Evolutionary conservation across 2,888 invertebrate genomes (phyloP), one percentile per base, ranked within the genome.

Genomic region (Drosophila multiciliata): DNA sequence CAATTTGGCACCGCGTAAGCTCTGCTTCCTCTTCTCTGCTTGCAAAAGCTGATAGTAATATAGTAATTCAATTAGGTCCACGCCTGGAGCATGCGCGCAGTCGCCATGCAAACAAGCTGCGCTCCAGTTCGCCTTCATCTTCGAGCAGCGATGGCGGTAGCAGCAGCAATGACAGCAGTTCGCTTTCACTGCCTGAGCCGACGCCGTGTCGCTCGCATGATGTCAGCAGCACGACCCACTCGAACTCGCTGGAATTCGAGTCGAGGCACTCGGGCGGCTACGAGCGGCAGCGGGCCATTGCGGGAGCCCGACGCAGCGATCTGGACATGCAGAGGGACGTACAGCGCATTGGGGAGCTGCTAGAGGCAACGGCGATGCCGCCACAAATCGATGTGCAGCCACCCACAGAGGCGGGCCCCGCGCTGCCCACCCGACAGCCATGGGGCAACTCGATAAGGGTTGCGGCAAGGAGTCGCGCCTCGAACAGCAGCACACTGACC

Each of bases 401-500:
- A 20, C 92, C 92, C 1, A 85, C 85, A 15, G 92, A 89, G 26
- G 71, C 36, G 20, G 69, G 66, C 15, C 64, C 38, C 33, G 52
- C 49, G n/a, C 42, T 53, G 0, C 17, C 69, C 35, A 12, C 38
- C 1, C 69, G 86, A 1, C 75, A 79, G 45, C 57, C 69, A 0
- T 78, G 87, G 84, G 83, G 77, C 9, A 64, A 71, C 57, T 83
- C 82, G 5, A 90, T 90, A 36, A 75, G 90, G 11, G 67, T 91
- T 54, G 91, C 91, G 20, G 55, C 87, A 11, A 89, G 88, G 29
- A 91, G 92, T 68, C 91, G 90, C 60, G 90, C 91, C n/a, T 93
- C 93, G 11, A 93, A 93, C 63, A 95, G 94, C 87, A 95, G 95
- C 86, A 95, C 94, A 17, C 92, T 95, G 54, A 94, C 94, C 0